Evolutionary conservation across 2,113 vertebrate genomes (phyloP).

Genomic region (Malurus elegans): DNA sequence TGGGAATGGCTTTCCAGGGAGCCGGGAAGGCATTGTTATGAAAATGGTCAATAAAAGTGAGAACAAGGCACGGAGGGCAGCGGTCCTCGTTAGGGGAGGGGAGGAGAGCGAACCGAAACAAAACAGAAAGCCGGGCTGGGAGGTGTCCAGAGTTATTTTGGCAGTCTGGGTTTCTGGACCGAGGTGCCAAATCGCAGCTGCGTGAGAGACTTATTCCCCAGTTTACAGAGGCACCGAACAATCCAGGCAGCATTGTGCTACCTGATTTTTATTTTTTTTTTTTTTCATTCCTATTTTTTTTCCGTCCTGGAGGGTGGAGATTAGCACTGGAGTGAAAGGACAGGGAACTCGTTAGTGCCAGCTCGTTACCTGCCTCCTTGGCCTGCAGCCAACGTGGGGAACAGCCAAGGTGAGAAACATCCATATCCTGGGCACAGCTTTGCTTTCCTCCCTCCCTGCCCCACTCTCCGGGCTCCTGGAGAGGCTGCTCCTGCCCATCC

Average conservation of each 20-base stretch:
- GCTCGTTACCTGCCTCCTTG: constrained; percentile 13
- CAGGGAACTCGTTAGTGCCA: constrained; percentile 21
- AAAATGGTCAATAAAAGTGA: constrained; percentile 20
- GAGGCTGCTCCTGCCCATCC: background rate
- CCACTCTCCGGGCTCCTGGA: background rate
- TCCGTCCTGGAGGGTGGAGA: background rate
- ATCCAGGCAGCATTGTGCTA: background rate
- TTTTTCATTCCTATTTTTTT: background rate
- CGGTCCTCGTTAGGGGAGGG: constrained; percentile 46
- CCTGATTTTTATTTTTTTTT: background rate
- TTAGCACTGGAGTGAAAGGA: constrained; percentile 35
- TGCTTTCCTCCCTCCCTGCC: background rate
- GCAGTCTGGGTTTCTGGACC: background rate
- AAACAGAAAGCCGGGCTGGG: constrained; percentile 35
- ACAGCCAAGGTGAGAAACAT: background rate
- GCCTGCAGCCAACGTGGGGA: background rate
- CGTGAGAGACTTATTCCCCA: constrained; percentile 3
- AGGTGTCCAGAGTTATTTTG: constrained; percentile 55
- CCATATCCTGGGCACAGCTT: background rate
- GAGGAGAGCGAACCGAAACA: constrained; percentile 6
- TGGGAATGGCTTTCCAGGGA: constrained; percentile 62
- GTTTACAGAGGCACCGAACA: background rate
- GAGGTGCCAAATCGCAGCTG: constrained; percentile 43
- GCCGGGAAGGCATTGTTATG: constrained; percentile 6
- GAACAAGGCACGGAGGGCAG: constrained; percentile 49